phyloP scores from a whole-genome alignment of 2,888 invertebrate species.

The Linnaemya tessellans region DNA sequence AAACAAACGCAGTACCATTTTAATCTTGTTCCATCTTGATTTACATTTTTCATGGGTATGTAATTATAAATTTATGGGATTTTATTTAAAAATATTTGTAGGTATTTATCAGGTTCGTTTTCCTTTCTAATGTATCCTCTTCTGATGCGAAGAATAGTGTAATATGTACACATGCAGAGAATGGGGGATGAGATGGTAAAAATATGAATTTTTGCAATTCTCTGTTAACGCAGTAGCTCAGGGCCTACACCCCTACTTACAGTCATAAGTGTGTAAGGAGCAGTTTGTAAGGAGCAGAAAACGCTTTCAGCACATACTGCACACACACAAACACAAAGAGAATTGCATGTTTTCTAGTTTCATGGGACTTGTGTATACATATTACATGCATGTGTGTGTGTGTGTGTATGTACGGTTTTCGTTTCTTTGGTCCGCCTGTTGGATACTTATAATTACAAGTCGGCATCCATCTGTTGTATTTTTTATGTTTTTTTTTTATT shows the following conservation, averaged over 20 bases:
- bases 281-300: neutral
- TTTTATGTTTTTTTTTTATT: neutral
- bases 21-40: too few relatives aligned
- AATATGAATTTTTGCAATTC: neutral
- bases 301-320: conserved; percentile 60
- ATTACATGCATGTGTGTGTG: too few relatives aligned
- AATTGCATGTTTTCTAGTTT: conserved; percentile 47
- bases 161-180: neutral
- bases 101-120: neutral
- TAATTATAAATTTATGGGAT: too few relatives aligned
- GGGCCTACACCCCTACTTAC: conserved; percentile 23
- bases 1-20: too few relatives aligned
- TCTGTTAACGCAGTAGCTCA: conserved; percentile 38
- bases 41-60: too few relatives aligned
- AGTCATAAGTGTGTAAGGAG: too few relatives aligned
- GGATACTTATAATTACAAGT: conserved; percentile 22
- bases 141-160: neutral
- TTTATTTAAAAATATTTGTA: neutral
- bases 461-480: conserved; percentile 30
- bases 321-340: conserved; percentile 54
- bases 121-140: neutral
- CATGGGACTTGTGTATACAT: neutral
- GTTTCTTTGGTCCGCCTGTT: conserved; percentile 19
- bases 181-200: neutral
- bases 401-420: neutral